These are phyloP conservation scores for Drosophila buzzatii DNA, from an alignment of 2,888 invertebrate species.

Conservation along the genomic window DNA sequence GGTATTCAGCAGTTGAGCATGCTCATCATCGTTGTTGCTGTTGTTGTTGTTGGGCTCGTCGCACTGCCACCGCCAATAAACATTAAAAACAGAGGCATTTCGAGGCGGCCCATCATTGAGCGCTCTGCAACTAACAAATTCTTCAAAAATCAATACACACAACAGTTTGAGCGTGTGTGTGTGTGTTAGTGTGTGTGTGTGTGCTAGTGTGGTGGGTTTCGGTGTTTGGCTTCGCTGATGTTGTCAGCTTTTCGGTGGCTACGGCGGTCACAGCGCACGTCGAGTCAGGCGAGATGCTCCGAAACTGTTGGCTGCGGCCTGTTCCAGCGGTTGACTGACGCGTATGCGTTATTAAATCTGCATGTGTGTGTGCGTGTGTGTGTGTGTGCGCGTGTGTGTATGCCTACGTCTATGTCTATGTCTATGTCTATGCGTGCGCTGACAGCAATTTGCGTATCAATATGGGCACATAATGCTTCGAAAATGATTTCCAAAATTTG, in stretches of 20 bases:
- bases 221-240: constrained; percentile 64
- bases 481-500: constrained; percentile 81
- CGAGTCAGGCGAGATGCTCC: constrained; percentile 30
- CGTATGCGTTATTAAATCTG: constrained; percentile 78
- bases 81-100: constrained; percentile 65
- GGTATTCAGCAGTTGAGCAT: neutral
- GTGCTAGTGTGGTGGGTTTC: constrained; percentile 34
- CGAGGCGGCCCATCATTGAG: constrained; percentile 26
- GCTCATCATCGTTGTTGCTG: neutral
- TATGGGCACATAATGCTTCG: constrained; percentile 81
- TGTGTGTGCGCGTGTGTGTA: neutral
- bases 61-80: constrained; percentile 71
- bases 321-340: constrained; percentile 78
- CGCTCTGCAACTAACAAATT: constrained; percentile 58
- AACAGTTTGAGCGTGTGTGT: constrained; percentile 16
- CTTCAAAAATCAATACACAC: constrained; percentile 67
- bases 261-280: constrained; percentile 57
- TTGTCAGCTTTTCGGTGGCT: constrained; percentile 73
- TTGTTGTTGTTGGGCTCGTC: constrained; percentile 25
- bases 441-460: constrained; percentile 82
- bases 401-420: constrained; percentile 12
- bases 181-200: constrained; percentile 5
- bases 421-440: constrained; percentile 64
- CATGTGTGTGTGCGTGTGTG: constrained; percentile 46
- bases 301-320: constrained; percentile 72